Conservation (phyloP, 2,113 vertebrate species). For the Passer montanus region DNA sequence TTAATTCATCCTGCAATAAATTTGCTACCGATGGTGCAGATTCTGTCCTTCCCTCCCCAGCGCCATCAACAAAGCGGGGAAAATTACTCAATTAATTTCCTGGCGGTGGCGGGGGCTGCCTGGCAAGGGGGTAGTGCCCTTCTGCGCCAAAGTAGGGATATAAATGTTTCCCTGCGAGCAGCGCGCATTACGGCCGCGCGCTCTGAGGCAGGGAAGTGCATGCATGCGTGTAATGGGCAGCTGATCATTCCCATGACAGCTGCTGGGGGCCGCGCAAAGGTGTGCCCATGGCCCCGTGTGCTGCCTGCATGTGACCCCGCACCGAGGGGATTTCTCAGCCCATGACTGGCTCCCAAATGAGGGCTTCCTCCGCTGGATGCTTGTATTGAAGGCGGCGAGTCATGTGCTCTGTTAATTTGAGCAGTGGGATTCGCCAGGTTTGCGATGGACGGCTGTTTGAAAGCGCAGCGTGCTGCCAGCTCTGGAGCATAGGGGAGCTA, state of each 20-base stretch:
- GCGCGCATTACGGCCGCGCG: slow-evolving; percentile 73
- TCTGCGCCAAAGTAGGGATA: slow-evolving; percentile 71
- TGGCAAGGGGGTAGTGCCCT: slow-evolving; percentile 22
- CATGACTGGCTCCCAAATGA: neutral
- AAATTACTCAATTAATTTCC: slow-evolving; percentile 45
- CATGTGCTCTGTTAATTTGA: slow-evolving; percentile 34
- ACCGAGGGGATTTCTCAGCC: neutral
- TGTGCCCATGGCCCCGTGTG: slow-evolving; percentile 56
- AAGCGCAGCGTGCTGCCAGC: neutral
- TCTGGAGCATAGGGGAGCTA: neutral
- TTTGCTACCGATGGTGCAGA: slow-evolving; percentile 3
- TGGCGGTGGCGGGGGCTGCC: neutral
- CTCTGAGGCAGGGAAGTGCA: slow-evolving; percentile 80
- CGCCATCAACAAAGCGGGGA: neutral
- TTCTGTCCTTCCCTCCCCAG: slow-evolving; percentile 33
- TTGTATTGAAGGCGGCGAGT: neutral
- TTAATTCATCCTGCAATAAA: slow-evolving; percentile 21
- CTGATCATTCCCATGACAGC: slow-evolving; percentile 88
- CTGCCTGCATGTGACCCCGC: slow-evolving; percentile 63
- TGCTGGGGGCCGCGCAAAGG: slow-evolving; percentile 68
- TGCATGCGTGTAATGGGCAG: slow-evolving; percentile 87
- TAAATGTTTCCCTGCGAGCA: slow-evolving; percentile 81
- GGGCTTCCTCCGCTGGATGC: neutral
- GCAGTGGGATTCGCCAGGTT: neutral
- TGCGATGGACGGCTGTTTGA: neutral